Evolutionary conservation across 2,888 invertebrate genomes (phyloP), one percentile per base, ranked within the genome.

Genomic region (Gasteruption jaculator): DNA sequence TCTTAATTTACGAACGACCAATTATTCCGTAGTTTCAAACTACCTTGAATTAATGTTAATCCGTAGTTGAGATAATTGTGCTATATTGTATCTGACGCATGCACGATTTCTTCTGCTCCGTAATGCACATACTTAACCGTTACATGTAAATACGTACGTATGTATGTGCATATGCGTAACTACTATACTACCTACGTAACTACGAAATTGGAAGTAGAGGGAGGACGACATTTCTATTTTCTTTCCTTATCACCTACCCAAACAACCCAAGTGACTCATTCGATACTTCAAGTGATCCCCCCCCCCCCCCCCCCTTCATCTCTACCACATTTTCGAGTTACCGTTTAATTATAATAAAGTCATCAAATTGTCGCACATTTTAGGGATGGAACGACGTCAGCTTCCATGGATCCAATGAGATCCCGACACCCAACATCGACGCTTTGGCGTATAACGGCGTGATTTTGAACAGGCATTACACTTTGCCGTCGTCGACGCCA

Each of bases 301-400:
- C n/a, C n/a, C n/a, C n/a, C n/a, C n/a, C n/a, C n/a, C n/a, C n/a
- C n/a, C n/a, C n/a, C n/a, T n/a, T n/a, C n/a, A n/a, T n/a, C n/a
- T n/a, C n/a, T n/a, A n/a, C n/a, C n/a, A n/a, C n/a, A n/a, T 29
- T 26, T 34, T 27, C 15, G 21, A 41, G 22, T 26, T 20, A 11
- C 24, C 21, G 38, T 43, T 36, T 50, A 34, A 49, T 56, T 70
- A 68, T 27, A 71, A 90, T 16, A 33, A 37, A 30, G 26, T 5
- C 15, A 27, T 18, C 3, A 8, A 30, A 41, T 43, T 33, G 18
- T 33, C 16, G 5, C 6, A 6, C n/a, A 7, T 41, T 41, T 18
- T 24, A 71, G 92, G 93, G 94, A 7, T 91, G 90, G 84, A 88
- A 92, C 63, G 93, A 93, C 68, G 86, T 92, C 4, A 84, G 91